A percentile compares a stretch with the other conserved stretches of the same genome.
These are phyloP conservation scores for Parus major DNA, from an alignment of 2,113 vertebrate species.

Conservation along the genomic window DNA sequence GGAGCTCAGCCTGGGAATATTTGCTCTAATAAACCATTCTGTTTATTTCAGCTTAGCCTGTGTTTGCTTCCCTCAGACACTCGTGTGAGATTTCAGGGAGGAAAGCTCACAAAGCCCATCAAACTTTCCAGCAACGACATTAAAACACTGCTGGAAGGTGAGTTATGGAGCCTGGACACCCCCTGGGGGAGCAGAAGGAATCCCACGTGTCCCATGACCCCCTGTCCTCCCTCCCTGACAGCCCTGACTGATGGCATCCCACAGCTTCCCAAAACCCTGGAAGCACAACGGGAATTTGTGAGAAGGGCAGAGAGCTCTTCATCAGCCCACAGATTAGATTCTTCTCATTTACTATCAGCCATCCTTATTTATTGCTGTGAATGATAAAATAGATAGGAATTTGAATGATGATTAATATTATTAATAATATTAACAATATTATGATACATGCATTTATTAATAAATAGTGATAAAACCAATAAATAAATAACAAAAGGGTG, in stretches of 20 bases:
- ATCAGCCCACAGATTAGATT: not conserved
- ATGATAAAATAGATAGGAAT: not conserved
- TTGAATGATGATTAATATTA: not conserved
- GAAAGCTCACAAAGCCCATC: not conserved
- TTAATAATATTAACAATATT: no score
- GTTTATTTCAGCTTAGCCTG: constrained; percentile 5
- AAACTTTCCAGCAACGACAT: not conserved
- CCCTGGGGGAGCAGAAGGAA: not conserved
- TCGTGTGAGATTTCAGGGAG: not conserved
- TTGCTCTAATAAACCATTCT: constrained; percentile 2
- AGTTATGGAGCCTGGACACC: not conserved
- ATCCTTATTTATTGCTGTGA: not conserved
- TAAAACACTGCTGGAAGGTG: not conserved
- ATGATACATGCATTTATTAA: not conserved
- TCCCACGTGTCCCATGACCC: not conserved
- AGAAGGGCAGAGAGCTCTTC: not conserved
- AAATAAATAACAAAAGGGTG: not conserved
- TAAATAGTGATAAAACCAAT: not conserved
- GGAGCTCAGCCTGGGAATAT: not conserved
- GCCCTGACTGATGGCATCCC: not conserved
- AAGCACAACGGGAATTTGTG: fast-evolving
- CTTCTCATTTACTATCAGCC: not conserved
- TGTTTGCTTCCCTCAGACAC: not conserved
- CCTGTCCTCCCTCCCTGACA: not conserved
- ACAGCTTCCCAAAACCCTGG: not conserved